Base-by-base conservation (phyloP, 92 coral and sea anemone species). In the Anthopleura xanthogrammica region DNA sequence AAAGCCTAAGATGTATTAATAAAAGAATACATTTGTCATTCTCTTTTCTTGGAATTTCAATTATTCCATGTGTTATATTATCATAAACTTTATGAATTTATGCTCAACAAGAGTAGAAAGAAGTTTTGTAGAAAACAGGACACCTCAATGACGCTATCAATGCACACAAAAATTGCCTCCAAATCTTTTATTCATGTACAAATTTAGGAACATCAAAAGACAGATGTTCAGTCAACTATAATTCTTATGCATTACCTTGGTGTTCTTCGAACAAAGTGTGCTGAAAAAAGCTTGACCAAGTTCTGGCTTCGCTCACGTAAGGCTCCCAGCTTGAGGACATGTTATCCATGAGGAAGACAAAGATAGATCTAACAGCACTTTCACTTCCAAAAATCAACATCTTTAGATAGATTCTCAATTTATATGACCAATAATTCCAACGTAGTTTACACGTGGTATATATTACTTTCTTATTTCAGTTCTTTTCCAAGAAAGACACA, bases 371-470 rank as follows among this genome's bases (percentile, higher is more conserved):
- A 10, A 10, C 41, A 68, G 40, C 12, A 68, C 41, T 24, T 68
- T 68, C 74, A 29, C 43, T 68, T 68, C 74, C 74, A 68, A 68
- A 68, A 29, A 29, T 14, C 74, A 68, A 68, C 74, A 68, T 68
- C 74, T 68, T 68, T 68, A 0, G 74, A 3, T 13, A 12, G 74
- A 12, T 68, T 68, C 41, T 68, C 74, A 29, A 23, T 68, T 68
- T 68, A 68, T 68, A 68, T 62, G 12, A 2, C 70, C 9, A 62
- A 62, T 29, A 10, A 5, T 24, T 68, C 4, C 41, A 68, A 68
- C 74, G 74, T 68, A 68, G 74, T 68, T 68, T 68, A 68, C 74
- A 68, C 74, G 74, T 68, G 74, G 74, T 68, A 23, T 68, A 22
- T 7, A 12, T 23, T 68, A 68, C 74, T 68, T 68, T 68, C 74